phyloP scores from a whole-genome alignment of 2,113 vertebrate species.

The Dascyllus trimaculatus region DNA sequence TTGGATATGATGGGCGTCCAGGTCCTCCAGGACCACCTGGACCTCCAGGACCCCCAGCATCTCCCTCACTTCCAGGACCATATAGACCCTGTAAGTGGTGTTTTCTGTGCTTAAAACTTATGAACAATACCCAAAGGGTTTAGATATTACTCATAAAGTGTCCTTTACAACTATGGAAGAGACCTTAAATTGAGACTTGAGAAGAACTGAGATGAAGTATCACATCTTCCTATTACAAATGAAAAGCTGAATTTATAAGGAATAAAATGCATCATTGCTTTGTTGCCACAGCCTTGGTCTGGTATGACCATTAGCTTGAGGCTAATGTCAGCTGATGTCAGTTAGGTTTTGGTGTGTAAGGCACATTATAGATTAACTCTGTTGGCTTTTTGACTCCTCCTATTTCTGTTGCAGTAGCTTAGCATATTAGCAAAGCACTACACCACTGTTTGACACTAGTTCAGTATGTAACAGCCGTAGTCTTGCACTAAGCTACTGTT shows the following conservation, averaged over 20 bases:
- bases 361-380: too few species aligned
- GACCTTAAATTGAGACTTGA: too few species aligned
- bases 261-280: too few species aligned
- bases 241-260: too few species aligned
- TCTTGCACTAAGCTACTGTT: neutral
- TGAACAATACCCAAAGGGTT: neutral
- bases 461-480: neutral
- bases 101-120: neutral
- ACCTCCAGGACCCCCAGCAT: constrained; percentile 82
- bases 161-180: too few species aligned
- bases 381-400: too few species aligned
- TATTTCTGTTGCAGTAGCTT: neutral
- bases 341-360: too few species aligned
- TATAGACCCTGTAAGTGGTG: constrained; percentile 87
- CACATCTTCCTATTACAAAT: too few species aligned
- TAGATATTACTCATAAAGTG: neutral
- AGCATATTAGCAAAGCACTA: neutral
- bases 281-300: too few species aligned
- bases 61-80: constrained; percentile 85
- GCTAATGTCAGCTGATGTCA: too few species aligned
- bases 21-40: constrained; percentile 90
- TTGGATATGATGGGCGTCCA: constrained; percentile 90
- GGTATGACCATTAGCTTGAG: too few species aligned
- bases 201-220: too few species aligned
- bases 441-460: neutral